Evolutionary conservation across 2,113 vertebrate species (phyloP), one percentile per base, ranked within the genome.

Genomic region (Perca schrenkii): DNA sequence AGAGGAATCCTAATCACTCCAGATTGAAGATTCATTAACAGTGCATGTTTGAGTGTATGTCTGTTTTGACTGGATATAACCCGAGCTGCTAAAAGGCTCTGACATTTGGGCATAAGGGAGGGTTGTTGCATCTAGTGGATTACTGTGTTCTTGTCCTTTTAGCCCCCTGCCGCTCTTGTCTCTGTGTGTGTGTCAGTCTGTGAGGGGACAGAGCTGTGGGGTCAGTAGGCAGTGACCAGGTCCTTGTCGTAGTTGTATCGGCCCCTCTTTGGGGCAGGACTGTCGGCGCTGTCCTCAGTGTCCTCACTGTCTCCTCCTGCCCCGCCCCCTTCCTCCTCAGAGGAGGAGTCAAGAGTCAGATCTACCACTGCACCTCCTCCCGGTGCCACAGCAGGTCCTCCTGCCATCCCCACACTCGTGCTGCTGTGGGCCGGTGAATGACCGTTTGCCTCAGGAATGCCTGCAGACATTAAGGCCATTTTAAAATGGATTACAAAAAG

Each of bases 221-320:
- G 96, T 99, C 98, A 99, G 96, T 98, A 99, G 83, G 98, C 98
- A 19, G 98, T 98, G 88, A 99, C 97, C 89, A 99, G 94, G 93
- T 97, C 98, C 92, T 99, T 99, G 93, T 97, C 97, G 0, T 97
- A 99, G 82, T 97, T 95, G 93, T 98, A 98, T 94, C 97, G 96
- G 63, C 98, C 94, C 81, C 95, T 96, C 90, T 99, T 99, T 22
- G 97, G 96, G 77, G 96, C 93, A 43, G 97, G 97, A 79, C 96
- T 97, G 63, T 97, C 96, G 0, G 97, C 95, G 5, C 97, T 97
- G 0, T 99, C 97, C 12, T 98, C 98, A 0, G 97, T 98, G 74
- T 99, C 98, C 6, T 99, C 97, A 0, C 98, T 98, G n/a, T 98
- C 98, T 0, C 93, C 96, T 0, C 89, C 94, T 58, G 97, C 97